Conservation (phyloP, 1,140 invertebrate species). For the Panonychus citri region DNA sequence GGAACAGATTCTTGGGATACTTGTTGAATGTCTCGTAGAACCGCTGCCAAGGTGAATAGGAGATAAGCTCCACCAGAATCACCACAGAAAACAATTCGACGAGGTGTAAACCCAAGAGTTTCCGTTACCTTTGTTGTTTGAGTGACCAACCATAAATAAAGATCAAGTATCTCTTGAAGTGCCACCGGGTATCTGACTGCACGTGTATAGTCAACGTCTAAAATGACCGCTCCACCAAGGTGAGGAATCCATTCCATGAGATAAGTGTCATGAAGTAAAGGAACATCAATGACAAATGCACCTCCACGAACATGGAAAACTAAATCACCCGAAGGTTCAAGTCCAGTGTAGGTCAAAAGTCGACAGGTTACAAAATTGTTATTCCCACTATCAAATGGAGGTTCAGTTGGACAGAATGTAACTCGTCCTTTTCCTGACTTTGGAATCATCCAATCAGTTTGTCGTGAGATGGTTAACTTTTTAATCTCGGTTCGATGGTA, state of each 20-base stretch:
- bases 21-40: neutral
- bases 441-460: too few species aligned
- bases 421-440: too few species aligned
- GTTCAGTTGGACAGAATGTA: too few species aligned
- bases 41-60: slow-evolving; percentile 19
- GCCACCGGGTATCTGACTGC: slow-evolving; percentile 39
- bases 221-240: slow-evolving; percentile 36
- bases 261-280: neutral
- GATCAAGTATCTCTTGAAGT: slow-evolving; percentile 76
- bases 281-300: neutral
- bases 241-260: slow-evolving; percentile 5
- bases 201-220: slow-evolving; percentile 74
- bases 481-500: too few species aligned
- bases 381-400: too few species aligned
- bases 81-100: slow-evolving; percentile 26
- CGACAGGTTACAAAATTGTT: too few species aligned
- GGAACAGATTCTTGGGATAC: neutral
- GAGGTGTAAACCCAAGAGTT: slow-evolving; percentile 4
- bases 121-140: slow-evolving; percentile 25
- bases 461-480: too few species aligned
- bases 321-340: neutral
- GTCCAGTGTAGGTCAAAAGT: too few species aligned
- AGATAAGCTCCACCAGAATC: slow-evolving; percentile 93
- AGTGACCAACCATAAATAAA: slow-evolving; percentile 38
- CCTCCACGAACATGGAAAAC: neutral